A percentile compares a stretch with the other conserved stretches of the same genome.
Conservation (phyloP, 1,140 invertebrate genomes). For the Brachionus paranguensis region DNA sequence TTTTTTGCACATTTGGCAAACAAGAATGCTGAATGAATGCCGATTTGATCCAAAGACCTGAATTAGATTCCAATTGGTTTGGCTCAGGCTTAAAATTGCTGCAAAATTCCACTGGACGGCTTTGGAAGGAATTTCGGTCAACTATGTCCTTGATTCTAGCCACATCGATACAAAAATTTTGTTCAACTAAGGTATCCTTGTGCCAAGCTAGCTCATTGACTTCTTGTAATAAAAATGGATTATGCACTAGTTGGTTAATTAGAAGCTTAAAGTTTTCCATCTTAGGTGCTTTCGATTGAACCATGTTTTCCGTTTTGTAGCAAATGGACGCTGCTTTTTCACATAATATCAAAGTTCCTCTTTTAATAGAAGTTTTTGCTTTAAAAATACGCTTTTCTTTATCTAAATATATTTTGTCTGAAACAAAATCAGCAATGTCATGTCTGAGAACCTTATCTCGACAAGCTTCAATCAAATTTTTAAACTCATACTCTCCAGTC, state of each 20-base stretch:
- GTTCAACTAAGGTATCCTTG: not conserved
- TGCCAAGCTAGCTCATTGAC: not conserved
- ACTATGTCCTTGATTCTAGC: not conserved
- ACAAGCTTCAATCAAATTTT: not conserved
- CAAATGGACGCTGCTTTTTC: not conserved
- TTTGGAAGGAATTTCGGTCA: not conserved
- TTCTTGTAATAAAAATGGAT: not conserved
- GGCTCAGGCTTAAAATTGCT: slow-evolving; percentile 11
- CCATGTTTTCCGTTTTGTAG: not conserved
- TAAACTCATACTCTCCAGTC: not conserved
- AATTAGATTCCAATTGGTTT: not conserved
- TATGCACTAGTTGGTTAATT: not conserved
- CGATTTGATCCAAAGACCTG: not conserved
- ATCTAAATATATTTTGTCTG: not conserved
- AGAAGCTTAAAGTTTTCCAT: not conserved
- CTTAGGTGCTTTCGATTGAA: not conserved
- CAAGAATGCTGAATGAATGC: not conserved
- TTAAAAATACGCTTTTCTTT: not conserved
- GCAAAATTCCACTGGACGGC: not conserved
- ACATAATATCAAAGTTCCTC: not conserved
- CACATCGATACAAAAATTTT: not conserved
- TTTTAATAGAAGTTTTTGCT: not conserved
- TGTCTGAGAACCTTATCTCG: not conserved
- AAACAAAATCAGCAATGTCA: slow-evolving; percentile 4
- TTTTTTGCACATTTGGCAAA: not conserved